Evolutionary conservation across 2,888 invertebrate species (phyloP).

Genomic region (Plebejus anna): DNA sequence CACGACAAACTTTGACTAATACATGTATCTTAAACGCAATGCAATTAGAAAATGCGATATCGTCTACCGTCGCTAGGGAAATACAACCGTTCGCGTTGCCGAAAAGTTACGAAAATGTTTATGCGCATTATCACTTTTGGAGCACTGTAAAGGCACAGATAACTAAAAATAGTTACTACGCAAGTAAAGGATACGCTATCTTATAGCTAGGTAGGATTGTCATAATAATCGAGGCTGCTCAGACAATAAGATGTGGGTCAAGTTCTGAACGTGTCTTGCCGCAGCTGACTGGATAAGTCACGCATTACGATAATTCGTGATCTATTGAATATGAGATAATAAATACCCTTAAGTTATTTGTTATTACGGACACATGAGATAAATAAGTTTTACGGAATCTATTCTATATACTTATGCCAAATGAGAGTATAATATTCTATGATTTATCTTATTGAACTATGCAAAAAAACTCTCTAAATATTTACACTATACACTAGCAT

Average conservation of each 20-base stretch:
- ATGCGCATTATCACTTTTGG: too few species aligned
- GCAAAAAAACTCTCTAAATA: background rate
- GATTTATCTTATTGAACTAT: background rate
- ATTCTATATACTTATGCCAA: too few species aligned
- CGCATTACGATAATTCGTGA: slow-evolving; percentile 42
- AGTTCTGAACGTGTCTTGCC: slow-evolving; percentile 60
- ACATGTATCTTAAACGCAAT: too few species aligned
- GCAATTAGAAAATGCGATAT: too few species aligned
- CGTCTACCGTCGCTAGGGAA: too few species aligned
- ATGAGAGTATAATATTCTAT: background rate
- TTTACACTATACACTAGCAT: too few species aligned
- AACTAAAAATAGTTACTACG: background rate
- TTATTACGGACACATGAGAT: background rate
- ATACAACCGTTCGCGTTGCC: too few species aligned
- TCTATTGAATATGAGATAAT: background rate
- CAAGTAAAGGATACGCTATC: slow-evolving; percentile 19
- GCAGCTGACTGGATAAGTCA: slow-evolving; percentile 44
- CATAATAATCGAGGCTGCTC: slow-evolving; percentile 54
- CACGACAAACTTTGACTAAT: too few species aligned
- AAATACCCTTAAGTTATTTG: background rate
- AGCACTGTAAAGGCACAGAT: too few species aligned
- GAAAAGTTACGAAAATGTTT: too few species aligned
- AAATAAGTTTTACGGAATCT: background rate
- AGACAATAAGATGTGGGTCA: slow-evolving; percentile 76
- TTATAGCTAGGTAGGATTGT: slow-evolving; percentile 11